Conservation (phyloP, 1,140 invertebrate species). For the Tenebrio molitor region DNA sequence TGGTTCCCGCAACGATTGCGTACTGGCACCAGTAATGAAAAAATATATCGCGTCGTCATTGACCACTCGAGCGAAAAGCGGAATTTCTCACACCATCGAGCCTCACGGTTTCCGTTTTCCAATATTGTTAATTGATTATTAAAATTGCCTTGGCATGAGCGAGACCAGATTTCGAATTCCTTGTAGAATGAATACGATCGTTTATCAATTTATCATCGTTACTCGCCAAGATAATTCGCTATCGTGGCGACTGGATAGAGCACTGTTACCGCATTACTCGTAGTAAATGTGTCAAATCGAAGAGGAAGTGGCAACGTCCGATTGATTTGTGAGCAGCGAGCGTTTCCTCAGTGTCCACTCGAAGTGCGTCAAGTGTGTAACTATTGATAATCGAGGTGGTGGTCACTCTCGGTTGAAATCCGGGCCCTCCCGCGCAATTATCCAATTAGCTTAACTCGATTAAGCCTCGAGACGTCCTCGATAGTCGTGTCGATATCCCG, state of each 20-base stretch:
- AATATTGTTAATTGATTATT: no score
- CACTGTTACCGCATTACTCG: constrained; percentile 10
- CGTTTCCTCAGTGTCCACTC: constrained; percentile 24
- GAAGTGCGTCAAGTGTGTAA: constrained; percentile 23
- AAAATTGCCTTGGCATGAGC: no score
- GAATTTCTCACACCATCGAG: no score
- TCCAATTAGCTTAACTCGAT: constrained; percentile 24
- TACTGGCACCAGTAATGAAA: no score
- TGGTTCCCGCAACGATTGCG: no score
- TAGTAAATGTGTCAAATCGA: constrained; percentile 18
- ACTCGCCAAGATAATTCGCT: background rate
- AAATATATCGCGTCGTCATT: no score
- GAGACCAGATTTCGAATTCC: background rate
- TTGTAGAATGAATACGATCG: background rate
- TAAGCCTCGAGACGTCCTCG: constrained; percentile 5
- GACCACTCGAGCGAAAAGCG: no score
- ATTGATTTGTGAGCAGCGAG: constrained; percentile 42
- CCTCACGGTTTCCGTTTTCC: no score
- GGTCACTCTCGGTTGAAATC: no score
- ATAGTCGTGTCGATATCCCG: background rate
- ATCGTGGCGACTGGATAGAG: background rate
- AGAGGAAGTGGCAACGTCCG: constrained; percentile 50
- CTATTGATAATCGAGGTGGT: no score
- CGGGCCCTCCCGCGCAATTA: constrained; percentile 10
- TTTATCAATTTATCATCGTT: no score